phyloP scores from a whole-genome alignment of 35 echinoderm and acorn worm species.

The Anneissia japonica region DNA sequence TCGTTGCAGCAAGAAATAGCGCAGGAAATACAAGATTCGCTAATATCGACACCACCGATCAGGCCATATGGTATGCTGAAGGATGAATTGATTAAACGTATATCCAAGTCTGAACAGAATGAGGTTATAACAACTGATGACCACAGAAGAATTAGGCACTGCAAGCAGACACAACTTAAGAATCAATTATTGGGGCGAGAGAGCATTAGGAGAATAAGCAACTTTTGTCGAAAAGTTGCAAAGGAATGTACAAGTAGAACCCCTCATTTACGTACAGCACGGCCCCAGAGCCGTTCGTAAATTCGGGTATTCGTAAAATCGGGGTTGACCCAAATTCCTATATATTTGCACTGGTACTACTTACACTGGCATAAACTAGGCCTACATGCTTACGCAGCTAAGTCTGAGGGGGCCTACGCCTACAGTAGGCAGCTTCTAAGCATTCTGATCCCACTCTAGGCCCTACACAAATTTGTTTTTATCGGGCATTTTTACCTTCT shows the following conservation, averaged over 20 bases:
- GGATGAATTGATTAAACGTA: conserved; percentile 15
- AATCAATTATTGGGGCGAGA: conserved; percentile 32
- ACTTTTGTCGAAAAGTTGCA: conserved; percentile 18
- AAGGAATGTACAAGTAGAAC: conserved; percentile 32
- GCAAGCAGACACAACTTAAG: conserved; percentile 46
- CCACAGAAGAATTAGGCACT: conserved; percentile 31
- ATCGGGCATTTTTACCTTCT: no score
- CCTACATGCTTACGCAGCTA: no score
- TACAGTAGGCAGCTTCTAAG: no score
- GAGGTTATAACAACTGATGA: conserved; percentile 28
- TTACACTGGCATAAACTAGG: no score
- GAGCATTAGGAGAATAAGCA: conserved; percentile 22
- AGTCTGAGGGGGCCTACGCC: no score
- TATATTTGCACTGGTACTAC: no score
- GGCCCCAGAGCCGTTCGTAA: no score
- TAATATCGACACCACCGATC: neutral
- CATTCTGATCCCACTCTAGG: no score
- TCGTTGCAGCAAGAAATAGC: conserved; percentile 19
- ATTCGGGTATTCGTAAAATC: no score
- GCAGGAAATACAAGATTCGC: neutral
- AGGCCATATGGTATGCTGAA: neutral
- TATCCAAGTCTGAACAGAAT: conserved; percentile 31
- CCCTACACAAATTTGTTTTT: no score
- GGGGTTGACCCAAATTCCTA: no score
- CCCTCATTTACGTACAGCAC: no score